phyloP scores from a whole-genome alignment of 2,888 invertebrate genomes.

The Endotricha flammealis region DNA sequence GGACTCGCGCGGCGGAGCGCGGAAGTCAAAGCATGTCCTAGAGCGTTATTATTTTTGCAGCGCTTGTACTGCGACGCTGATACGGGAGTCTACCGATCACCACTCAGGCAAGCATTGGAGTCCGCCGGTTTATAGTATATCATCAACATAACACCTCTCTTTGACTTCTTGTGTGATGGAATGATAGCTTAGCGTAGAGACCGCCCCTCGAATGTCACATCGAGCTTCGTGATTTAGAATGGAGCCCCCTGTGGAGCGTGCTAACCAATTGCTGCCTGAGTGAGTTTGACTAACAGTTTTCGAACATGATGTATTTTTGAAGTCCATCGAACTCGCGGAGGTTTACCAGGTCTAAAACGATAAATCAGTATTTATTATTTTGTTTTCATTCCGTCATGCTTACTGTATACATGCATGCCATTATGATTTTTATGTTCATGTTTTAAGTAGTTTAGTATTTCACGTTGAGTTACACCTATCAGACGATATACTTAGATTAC shows the following conservation, averaged over 20 bases:
- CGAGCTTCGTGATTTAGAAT: conserved; percentile 43
- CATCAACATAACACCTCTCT: conserved; percentile 65
- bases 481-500: conserved; percentile 38
- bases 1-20: not conserved
- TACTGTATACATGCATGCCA: conserved; percentile 68
- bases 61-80: conserved; percentile 85
- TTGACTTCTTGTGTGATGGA: conserved; percentile 73
- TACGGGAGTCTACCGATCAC: conserved; percentile 85
- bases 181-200: conserved; percentile 68
- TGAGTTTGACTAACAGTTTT: conserved; percentile 70
- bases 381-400: conserved; percentile 60
- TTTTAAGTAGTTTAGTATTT: conserved; percentile 44
- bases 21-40: conserved; percentile 69
- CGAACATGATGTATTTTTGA: conserved; percentile 74
- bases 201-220: conserved; percentile 38
- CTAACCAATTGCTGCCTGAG: conserved; percentile 78
- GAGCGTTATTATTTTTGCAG: conserved; percentile 83
- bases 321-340: conserved; percentile 56
- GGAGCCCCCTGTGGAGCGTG: conserved; percentile 55
- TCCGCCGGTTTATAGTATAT: conserved; percentile 76
- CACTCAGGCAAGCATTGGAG: conserved; percentile 86
- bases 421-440: conserved; percentile 57
- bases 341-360: conserved; percentile 31
- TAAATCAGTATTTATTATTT: conserved; percentile 36
- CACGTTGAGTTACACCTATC: conserved; percentile 37